Conservation (phyloP, 2,113 vertebrate genomes). For the Morone chrysops region DNA sequence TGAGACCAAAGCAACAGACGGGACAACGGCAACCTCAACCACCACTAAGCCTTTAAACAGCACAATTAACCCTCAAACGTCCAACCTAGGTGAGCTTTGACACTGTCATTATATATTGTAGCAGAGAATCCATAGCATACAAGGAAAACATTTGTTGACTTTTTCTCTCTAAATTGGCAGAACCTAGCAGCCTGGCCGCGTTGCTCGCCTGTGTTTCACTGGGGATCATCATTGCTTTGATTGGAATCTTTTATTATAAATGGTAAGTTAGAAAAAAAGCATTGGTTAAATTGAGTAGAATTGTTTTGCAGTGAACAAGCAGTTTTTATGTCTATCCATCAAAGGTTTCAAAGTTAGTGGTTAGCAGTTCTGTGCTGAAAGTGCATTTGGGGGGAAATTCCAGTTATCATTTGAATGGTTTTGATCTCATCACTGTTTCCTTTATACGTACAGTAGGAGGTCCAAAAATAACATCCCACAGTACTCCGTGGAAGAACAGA, state of each 20-base stretch:
- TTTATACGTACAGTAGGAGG: constrained; percentile 1
- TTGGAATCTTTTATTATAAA: constrained; percentile 12
- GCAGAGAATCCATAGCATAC: not conserved
- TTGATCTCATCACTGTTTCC: not conserved
- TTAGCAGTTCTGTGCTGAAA: not conserved
- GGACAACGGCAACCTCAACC: not conserved
- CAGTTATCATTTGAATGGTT: not conserved
- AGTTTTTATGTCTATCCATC: no score
- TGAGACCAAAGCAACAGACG: rapidly evolving
- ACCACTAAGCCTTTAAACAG: not conserved
- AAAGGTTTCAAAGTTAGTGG: no score
- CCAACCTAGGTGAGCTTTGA: not conserved
- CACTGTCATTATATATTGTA: not conserved
- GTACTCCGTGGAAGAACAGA: not conserved
- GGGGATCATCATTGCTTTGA: not conserved
- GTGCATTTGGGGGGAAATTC: no score
- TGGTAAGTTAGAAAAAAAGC: constrained; percentile 27
- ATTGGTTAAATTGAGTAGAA: no score
- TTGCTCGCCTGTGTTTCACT: not conserved
- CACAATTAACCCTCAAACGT: rapidly evolving
- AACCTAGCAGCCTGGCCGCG: rapidly evolving
- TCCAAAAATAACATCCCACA: rapidly evolving
- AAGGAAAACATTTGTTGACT: not conserved
- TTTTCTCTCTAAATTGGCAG: constrained; percentile 4
- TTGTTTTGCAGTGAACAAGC: no score